Base-by-base conservation (phyloP, 1,140 invertebrate species). In the Cecropterus lyciades region DNA sequence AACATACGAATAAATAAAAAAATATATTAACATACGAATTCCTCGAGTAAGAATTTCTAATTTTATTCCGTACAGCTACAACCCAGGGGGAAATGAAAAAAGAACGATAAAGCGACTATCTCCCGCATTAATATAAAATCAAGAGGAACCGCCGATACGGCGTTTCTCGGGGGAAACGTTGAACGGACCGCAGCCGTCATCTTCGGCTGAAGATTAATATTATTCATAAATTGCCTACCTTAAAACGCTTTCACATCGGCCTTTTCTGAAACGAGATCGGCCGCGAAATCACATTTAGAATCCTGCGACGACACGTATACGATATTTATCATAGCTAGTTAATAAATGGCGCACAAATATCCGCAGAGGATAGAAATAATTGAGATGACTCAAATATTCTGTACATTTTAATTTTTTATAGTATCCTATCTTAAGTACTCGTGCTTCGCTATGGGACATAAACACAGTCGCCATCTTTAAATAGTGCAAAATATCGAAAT, bases 191-290 rank as follows among this genome's bases (percentile, higher is more conserved):
- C 42, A 46, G 56, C 56, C 56, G 24, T 30, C 55, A 57, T 57
- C 56, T 59, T 42, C 14, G 56, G 56, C 43, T 59, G 9, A 59
- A 59, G 42, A 59, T 59, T 46, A 48, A 59, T 48, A 59, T 46
- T 46, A 46, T 59, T 59, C 56, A 59, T 33, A 59, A 59, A 59
- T 59, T 46, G 56, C 20, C 42, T 59, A 30, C 56, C 56, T 59
- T 16, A 57, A 40, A 16, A 20, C 42, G 14, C 43, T 30, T 33
- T 59, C 24, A 46, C 56, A 33, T 59, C 13, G 43, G 17, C 13
- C 13, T 13, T 13, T 57, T 57, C 9, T 11, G 33, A 45, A 57
- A 57, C 40, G 40, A 57, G 40, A 57, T 45, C 16, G 20, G 13
- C 15, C 20, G 3, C 17, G 7, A 45, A 11, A 57, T 57, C 40